Evolutionary conservation across 2,797 vertebrate genomes (phyloP).

Genomic region (Nyctalus aviator): DNA sequence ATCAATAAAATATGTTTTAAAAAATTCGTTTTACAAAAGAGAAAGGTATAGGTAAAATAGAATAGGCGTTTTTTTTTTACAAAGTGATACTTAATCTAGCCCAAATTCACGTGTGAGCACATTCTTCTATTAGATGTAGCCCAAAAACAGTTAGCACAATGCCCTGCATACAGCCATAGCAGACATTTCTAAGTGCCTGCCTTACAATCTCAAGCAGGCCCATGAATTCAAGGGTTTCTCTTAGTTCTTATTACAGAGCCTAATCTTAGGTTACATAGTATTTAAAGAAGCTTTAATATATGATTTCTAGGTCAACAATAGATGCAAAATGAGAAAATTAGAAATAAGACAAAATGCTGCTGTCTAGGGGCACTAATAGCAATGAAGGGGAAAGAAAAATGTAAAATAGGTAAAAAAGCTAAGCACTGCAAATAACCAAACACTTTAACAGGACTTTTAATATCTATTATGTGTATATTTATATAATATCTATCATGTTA

Average conservation of each 20-base stretch:
- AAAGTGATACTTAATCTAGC: not conserved
- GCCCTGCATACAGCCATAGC: not conserved
- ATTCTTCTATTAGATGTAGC: not conserved
- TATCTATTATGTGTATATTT: not conserved
- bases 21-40: not conserved
- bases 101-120: not conserved
- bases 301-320: not conserved
- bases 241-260: not conserved
- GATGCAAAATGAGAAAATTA: conserved; percentile 11
- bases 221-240: not conserved
- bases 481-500: not conserved
- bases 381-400: not conserved
- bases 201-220: not conserved
- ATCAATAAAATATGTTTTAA: not conserved
- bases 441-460: not conserved
- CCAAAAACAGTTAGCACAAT: not conserved
- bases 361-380: not conserved
- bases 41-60: not conserved
- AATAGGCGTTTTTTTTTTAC: not conserved
- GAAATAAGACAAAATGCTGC: not conserved
- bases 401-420: not conserved
- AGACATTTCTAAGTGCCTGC: not conserved
- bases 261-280: not conserved
- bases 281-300: not conserved
- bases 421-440: not conserved